phyloP scores from a whole-genome alignment of 2,888 invertebrate species.

The Brenthis hecate region DNA sequence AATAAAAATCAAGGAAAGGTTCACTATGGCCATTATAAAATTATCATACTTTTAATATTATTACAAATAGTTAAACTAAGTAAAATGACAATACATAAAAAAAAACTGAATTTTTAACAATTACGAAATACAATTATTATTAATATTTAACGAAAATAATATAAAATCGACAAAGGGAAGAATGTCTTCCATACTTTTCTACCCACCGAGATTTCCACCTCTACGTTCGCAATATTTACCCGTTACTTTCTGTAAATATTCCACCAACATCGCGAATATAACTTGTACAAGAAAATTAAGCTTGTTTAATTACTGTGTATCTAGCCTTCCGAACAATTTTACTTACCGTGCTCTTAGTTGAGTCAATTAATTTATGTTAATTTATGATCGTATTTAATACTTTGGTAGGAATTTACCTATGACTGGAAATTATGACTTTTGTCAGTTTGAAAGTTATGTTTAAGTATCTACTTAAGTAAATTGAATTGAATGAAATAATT shows the following conservation, averaged over 20 bases:
- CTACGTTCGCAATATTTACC: slow-evolving; percentile 77
- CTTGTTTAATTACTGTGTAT: slow-evolving; percentile 74
- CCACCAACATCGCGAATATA: slow-evolving; percentile 66
- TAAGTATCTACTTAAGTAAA: too few species aligned
- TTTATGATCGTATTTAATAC: slow-evolving; percentile 16
- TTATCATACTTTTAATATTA: too few species aligned
- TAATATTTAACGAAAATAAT: too few species aligned
- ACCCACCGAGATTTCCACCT: slow-evolving; percentile 67
- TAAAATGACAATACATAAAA: too few species aligned
- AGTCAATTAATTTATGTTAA: slow-evolving; percentile 23
- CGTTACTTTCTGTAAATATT: slow-evolving; percentile 77
- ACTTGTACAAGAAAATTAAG: slow-evolving; percentile 78
- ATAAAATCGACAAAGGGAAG: slow-evolving; percentile 25
- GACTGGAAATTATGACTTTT: too few species aligned
- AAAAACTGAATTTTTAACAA: too few species aligned
- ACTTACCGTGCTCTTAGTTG: slow-evolving; percentile 34
- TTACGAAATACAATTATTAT: too few species aligned
- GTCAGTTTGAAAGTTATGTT: too few species aligned
- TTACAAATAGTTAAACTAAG: too few species aligned
- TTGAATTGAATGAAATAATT: too few species aligned
- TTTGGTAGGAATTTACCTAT: not conserved
- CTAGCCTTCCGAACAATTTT: slow-evolving; percentile 44
- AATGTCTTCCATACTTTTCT: slow-evolving; percentile 46
- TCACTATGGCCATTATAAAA: too few species aligned
- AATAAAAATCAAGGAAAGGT: too few species aligned